A percentile compares a stretch with the other conserved stretches of the same genome.
These are phyloP conservation scores for Cataglyphis albicans DNA, from an alignment of 2,888 invertebrate genomes.

Conservation along the genomic window DNA sequence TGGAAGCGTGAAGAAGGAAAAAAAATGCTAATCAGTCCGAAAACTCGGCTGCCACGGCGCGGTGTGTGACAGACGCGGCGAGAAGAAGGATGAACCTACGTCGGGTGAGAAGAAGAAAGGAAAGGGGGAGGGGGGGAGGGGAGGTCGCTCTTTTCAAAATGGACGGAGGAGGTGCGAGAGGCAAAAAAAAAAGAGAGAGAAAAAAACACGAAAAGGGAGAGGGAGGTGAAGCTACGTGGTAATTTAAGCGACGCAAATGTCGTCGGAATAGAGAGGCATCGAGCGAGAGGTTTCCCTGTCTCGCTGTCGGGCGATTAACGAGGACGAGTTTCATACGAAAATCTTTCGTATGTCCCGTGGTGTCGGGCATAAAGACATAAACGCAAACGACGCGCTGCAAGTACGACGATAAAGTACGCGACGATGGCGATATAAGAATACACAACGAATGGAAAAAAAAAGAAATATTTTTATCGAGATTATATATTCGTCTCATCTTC, in stretches of 20 bases:
- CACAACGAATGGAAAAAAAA: neutral
- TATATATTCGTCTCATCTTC: neutral
- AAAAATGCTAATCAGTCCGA: conserved; percentile 82
- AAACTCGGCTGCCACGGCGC: conserved; percentile 69
- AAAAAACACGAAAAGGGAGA: neutral
- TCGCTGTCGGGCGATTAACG: conserved; percentile 63
- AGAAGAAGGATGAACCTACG: conserved; percentile 36
- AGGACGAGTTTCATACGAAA: conserved; percentile 69
- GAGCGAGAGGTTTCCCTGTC: conserved; percentile 12
- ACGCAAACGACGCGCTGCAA: neutral
- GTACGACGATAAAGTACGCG: neutral
- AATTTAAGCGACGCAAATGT: conserved; percentile 59
- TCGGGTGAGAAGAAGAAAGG: neutral
- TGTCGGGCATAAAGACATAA: neutral
- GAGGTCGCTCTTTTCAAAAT: conserved; percentile 42
- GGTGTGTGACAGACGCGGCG: conserved; percentile 50
- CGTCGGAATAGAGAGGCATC: conserved; percentile 42
- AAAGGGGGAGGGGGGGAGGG: neutral
- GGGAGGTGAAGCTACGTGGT: conserved; percentile 16
- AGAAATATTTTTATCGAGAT: neutral
- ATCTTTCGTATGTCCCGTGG: conserved; percentile 8
- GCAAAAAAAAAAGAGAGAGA: conserved; percentile 20
- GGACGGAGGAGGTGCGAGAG: conserved; percentile 9
- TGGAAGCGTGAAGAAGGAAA: conserved; percentile 76
- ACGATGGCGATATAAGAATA: neutral